These are phyloP conservation scores for Delia radicum DNA, from an alignment of 1,140 invertebrate species.

Conservation along the genomic window DNA sequence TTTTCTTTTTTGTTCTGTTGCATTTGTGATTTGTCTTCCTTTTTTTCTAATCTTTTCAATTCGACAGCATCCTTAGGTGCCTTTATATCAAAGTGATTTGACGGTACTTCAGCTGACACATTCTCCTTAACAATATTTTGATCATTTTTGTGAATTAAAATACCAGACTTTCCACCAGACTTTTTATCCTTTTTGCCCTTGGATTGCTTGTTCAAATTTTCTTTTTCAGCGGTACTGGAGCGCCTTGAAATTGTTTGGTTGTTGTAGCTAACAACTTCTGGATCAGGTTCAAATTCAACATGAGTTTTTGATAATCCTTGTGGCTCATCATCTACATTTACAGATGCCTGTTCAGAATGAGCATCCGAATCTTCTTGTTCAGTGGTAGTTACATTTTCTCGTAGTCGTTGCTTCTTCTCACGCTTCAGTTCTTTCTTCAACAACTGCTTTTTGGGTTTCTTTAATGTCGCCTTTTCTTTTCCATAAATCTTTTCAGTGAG, in stretches of 20 bases:
- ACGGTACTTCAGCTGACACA: constrained; percentile 25
- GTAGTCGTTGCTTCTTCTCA: constrained; percentile 45
- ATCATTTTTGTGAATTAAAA: constrained; percentile 68
- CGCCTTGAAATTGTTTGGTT: constrained; percentile 35
- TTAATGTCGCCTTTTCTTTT: constrained; percentile 35
- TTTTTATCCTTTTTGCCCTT: constrained; percentile 59
- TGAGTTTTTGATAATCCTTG: constrained; percentile 50
- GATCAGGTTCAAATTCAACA: constrained; percentile 55
- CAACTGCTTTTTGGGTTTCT: constrained; percentile 36
- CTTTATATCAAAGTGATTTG: constrained; percentile 76
- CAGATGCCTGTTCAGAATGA: constrained; percentile 46
- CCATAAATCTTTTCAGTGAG: constrained; percentile 51
- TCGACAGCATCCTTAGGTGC: constrained; percentile 81
- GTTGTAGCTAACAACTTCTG: constrained; percentile 44
- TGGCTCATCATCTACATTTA: constrained; percentile 37
- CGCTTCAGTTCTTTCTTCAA: constrained; percentile 52
- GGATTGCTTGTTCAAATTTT: constrained; percentile 38
- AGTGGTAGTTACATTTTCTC: constrained; percentile 39
- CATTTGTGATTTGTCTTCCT: constrained; percentile 52
- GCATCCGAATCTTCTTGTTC: constrained; percentile 51
- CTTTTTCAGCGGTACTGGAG: constrained; percentile 38
- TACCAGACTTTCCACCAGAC: constrained; percentile 46
- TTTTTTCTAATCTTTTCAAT: constrained; percentile 57
- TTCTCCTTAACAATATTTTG: constrained; percentile 54
- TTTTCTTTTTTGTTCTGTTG: constrained; percentile 35